These are phyloP conservation scores for Oryctes rhinoceros DNA, from an alignment of 1,140 invertebrate species.

Conservation along the genomic window DNA sequence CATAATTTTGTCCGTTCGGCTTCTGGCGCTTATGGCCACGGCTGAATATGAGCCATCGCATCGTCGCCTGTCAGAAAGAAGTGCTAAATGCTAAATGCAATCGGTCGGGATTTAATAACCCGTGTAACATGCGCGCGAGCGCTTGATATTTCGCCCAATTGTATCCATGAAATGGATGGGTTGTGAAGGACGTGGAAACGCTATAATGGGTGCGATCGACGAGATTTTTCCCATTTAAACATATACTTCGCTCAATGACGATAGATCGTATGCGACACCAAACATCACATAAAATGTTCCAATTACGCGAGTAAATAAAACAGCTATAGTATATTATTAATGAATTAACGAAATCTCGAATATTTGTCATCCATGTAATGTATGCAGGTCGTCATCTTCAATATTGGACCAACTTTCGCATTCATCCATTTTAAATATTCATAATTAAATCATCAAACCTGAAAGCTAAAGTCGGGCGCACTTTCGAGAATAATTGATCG, in stretches of 20 bases:
- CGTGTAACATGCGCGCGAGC: background rate
- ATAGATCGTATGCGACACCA: no score
- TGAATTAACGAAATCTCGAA: no score
- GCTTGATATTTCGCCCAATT: slow-evolving; percentile 1
- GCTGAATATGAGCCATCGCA: background rate
- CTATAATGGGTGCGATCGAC: no score
- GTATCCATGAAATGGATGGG: background rate
- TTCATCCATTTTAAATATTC: background rate
- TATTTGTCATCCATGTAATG: no score
- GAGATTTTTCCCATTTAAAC: no score
- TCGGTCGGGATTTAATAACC: slow-evolving; percentile 5
- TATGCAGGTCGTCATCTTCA: no score
- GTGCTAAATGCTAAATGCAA: background rate
- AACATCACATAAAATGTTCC: no score
- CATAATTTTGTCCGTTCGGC: background rate
- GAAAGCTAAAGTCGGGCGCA: background rate
- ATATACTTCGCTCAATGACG: no score
- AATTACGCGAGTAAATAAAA: no score
- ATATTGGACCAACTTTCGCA: no score
- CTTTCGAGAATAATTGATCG: background rate
- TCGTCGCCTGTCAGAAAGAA: slow-evolving; percentile 10
- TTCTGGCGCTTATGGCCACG: background rate
- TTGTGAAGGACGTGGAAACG: no score
- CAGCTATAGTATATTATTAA: no score
- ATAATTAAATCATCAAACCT: background rate